phyloP scores from a whole-genome alignment of 2,888 invertebrate genomes.

The Epinotia brunnichana region DNA sequence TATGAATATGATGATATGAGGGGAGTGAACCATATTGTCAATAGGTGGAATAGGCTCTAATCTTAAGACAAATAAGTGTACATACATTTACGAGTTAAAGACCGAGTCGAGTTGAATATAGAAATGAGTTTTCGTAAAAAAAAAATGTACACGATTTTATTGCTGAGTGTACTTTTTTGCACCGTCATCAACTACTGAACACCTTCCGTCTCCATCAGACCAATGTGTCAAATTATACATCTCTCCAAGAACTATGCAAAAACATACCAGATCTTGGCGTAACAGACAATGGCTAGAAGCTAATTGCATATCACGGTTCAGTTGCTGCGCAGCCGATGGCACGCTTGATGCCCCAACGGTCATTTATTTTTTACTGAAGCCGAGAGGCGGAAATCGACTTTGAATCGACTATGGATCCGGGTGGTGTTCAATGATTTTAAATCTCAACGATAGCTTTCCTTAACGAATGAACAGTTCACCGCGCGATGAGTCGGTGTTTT shows the following conservation, averaged over 20 bases:
- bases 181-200: no score
- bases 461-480: neutral
- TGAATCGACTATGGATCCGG: constrained; percentile 61
- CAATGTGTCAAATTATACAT: neutral
- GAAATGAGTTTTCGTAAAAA: no score
- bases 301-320: constrained; percentile 43
- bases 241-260: neutral
- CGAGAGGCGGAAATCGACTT: constrained; percentile 66
- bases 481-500: no score
- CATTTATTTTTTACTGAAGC: constrained; percentile 57
- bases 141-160: no score
- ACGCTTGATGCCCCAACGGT: constrained; percentile 61
- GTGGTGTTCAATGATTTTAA: constrained; percentile 50
- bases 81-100: no score
- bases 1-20: no score
- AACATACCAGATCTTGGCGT: constrained; percentile 3
- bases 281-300: constrained; percentile 26
- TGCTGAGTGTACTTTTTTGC: no score
- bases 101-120: no score
- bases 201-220: no score
- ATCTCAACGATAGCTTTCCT: constrained; percentile 24
- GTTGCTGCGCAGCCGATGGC: constrained; percentile 42
- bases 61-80: no score
- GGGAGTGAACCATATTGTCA: no score
- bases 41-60: no score